Base-by-base conservation (phyloP, 2,113 vertebrate species). In the Channa argus region DNA sequence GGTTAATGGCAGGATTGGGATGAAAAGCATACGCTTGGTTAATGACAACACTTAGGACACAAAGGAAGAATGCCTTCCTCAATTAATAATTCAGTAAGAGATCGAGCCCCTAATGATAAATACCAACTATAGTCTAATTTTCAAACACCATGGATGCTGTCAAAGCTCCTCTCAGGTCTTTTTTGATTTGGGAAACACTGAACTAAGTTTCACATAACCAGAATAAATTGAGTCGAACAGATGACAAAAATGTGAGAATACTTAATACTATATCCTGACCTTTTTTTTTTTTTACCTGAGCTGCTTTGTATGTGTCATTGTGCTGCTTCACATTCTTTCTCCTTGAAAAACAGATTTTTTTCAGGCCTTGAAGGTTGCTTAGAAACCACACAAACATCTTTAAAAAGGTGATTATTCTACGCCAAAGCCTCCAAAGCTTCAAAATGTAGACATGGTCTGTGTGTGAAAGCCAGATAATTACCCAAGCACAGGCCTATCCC, bases 401-500 rank as follows among this genome's bases (percentile, higher is more conserved):
- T 83, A 63, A 79, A 85, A 85, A 89, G 74, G 80, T 33, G 75
- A 88, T 87, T 91, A 87, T 89, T 88, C 83, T n/a, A 77, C 44
- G 51, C 80, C 80, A 80, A 84, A 82, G 67, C 58, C 36, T 49
- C 60, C n/a, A 83, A 70, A 85, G 74, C 86, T 81, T 89, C 83
- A 88, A 86, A 85, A 76, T 1, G 36, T 44, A 62, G 67, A 71
- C 52, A 68, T 49, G 11, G 70, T 52, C 66, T 84, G 66, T 84
- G 77, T 81, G 75, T 80, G 80, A 86, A 86, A 87, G 75, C 77
- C 73, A 83, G 90, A 88, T 89, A 92, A 93, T 92, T 88, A 91
- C 72, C 82, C 68, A 34, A 64, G 79, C 65, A 10, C 65, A 62
- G 83, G 76, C 83, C 82, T 60, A 71, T 74, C 72, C 63, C 62